phyloP scores from a whole-genome alignment of 2,797 vertebrate genomes.

The Momotus momota region DNA sequence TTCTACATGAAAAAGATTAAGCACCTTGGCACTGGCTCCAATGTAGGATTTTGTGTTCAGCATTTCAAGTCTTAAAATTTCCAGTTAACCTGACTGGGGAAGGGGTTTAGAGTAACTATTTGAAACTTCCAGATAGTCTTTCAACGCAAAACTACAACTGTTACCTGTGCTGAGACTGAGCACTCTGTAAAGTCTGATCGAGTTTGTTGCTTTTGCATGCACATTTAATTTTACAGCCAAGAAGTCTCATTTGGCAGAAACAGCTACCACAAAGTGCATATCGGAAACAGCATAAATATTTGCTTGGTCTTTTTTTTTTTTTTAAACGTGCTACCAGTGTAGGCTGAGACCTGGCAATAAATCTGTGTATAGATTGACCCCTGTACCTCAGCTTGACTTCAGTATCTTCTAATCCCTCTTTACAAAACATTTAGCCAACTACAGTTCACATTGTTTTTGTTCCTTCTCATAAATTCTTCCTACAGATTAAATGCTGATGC shows the following conservation, averaged over 20 bases:
- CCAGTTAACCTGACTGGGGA: conserved; percentile 1
- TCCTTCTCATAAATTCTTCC: conserved; percentile 78
- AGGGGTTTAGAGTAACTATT: background rate
- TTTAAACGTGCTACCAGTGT: background rate
- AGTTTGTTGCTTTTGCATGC: background rate
- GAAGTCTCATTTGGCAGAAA: background rate
- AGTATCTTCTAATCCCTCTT: conserved; percentile 79
- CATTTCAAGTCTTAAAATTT: conserved; percentile 34
- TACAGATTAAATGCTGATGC: conserved; percentile 84
- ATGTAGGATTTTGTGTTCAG: background rate
- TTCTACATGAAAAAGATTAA: conserved; percentile 22
- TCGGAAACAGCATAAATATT: background rate
- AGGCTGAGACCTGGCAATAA: conserved; percentile 9
- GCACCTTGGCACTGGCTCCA: background rate
- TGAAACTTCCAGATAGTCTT: background rate
- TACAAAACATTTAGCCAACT: conserved; percentile 79
- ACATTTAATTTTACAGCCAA: background rate
- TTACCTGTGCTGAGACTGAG: background rate
- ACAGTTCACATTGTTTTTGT: conserved; percentile 81
- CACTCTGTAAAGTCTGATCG: background rate
- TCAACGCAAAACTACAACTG: background rate
- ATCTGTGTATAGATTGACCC: conserved; percentile 73
- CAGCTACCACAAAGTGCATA: background rate
- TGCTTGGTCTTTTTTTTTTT: background rate
- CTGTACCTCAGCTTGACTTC: conserved; percentile 73